Conservation (phyloP, 1,140 invertebrate species). For the Solenopsis fugax region DNA sequence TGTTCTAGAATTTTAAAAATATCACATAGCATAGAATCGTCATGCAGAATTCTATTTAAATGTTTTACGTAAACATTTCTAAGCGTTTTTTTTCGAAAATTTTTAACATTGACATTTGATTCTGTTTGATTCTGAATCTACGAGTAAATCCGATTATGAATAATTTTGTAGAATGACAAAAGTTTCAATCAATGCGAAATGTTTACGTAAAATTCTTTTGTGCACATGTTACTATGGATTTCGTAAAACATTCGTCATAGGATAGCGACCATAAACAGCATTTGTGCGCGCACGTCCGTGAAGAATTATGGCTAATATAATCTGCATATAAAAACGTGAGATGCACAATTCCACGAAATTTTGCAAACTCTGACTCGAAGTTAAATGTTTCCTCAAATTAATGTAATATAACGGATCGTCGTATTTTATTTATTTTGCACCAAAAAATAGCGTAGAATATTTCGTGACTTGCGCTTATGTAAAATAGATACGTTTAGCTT, state of each 20-base stretch:
- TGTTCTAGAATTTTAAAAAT: conserved; percentile 20
- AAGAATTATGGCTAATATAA: conserved; percentile 54
- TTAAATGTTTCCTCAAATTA: conserved; percentile 41
- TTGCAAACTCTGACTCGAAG: conserved; percentile 20
- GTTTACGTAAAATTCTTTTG: conserved; percentile 23
- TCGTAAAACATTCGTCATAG: conserved; percentile 38
- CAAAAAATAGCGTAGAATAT: background rate
- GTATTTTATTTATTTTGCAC: background rate
- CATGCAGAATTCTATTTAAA: background rate
- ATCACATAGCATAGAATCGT: background rate
- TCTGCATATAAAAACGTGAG: conserved; percentile 43
- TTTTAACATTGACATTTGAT: background rate
- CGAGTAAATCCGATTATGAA: conserved; percentile 28
- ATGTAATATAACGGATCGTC: conserved; percentile 9
- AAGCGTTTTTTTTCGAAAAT: background rate
- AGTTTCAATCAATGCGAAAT: background rate
- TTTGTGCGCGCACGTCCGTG: conserved; percentile 10
- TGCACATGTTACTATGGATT: conserved; percentile 21
- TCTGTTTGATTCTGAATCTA: background rate
- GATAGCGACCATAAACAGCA: conserved; percentile 38
- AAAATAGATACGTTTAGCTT: background rate
- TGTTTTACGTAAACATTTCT: background rate
- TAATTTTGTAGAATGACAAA: background rate
- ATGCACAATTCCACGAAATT: conserved; percentile 44
- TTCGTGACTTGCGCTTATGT: background rate